These are phyloP conservation scores for Malachius bipustulatus DNA, from an alignment of 2,888 invertebrate species.

Conservation along the genomic window DNA sequence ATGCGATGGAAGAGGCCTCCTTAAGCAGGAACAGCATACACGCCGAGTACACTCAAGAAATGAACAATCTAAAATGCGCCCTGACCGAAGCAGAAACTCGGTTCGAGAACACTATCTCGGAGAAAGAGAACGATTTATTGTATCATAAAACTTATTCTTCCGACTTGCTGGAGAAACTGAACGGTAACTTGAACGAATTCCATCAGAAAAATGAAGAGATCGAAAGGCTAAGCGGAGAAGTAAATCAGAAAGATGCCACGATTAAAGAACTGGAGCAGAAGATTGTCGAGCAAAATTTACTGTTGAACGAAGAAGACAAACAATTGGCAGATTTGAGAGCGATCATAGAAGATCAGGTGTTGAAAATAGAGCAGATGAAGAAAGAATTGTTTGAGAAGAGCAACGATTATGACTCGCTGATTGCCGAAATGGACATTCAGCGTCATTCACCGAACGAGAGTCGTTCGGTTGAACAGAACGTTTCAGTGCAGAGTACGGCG, in stretches of 20 bases:
- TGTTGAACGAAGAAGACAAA: slow-evolving; percentile 41
- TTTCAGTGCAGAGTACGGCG: no score
- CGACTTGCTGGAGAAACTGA: slow-evolving; percentile 12
- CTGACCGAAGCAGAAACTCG: slow-evolving; percentile 19
- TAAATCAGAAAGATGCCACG: slow-evolving; percentile 40
- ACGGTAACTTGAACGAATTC: slow-evolving; percentile 30
- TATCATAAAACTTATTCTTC: no score
- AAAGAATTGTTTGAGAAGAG: slow-evolving; percentile 51
- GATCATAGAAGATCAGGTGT: slow-evolving; percentile 55
- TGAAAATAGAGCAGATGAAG: slow-evolving; percentile 61
- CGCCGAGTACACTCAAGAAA: slow-evolving; percentile 19
- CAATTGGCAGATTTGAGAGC: slow-evolving; percentile 46
- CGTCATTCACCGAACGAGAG: slow-evolving; percentile 15
- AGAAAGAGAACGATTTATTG: slow-evolving; percentile 9
- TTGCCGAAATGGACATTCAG: slow-evolving; percentile 35
- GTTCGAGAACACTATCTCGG: slow-evolving; percentile 8
- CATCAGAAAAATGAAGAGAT: slow-evolving; percentile 43
- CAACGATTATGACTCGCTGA: slow-evolving; percentile 43
- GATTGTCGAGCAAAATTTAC: slow-evolving; percentile 41
- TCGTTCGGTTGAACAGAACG: no score
- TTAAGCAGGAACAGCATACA: no score
- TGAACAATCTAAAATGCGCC: slow-evolving; percentile 20
- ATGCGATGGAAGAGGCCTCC: slow-evolving; percentile 17
- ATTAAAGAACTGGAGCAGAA: slow-evolving; percentile 44
- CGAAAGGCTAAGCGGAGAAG: slow-evolving; percentile 41